Base-by-base conservation (phyloP, 2,797 vertebrate genomes). In the Pempheris klunzingeri region DNA sequence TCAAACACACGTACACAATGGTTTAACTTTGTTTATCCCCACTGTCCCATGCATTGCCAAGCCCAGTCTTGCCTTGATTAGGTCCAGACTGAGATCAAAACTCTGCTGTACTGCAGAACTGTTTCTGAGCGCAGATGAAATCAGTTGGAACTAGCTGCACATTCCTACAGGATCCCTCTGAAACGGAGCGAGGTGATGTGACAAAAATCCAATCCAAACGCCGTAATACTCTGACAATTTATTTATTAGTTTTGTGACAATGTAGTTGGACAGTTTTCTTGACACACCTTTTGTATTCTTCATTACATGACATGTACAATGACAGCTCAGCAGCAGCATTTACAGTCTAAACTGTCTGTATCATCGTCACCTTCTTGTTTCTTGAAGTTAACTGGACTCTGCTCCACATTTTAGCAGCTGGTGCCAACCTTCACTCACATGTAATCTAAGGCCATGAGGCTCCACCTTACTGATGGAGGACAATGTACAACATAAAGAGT, bases 401-500 rank as follows among this genome's bases (percentile, higher is more conserved):
- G 41, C 63, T 85, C 39, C 70, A 59, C 70, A 80, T 77, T 72
- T 84, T 73, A 84, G 77, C 83, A 82, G 83, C 81, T 53, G 77
- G 80, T 78, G 50, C 50, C 78, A 85, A 71, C 44, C 54, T 52
- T 79, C n/a, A 50, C 71, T 71, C 58, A 47, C 68, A 47, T 77
- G 75, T 83, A 83, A 86, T 69, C 78, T 80, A 93, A 92, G 87
- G 91, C 90, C 90, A 87, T 83, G 78, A 71, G 82, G 76, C 79
- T 91, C 87, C 83, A 90, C 66, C 47, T 68, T 50, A 77, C 76
- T 14, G 74, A 84, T 83, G 74, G 81, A 82, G 74, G 64, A 77
- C 55, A 63, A 24, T 71, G 62, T 72, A 84, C 49, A 88, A 85
- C 75, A 82, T 46, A 82, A 83, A 79, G 59, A 80, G 34, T 83